A percentile compares a stretch with the other conserved stretches of the same genome.
These are phyloP conservation scores for Megalurothrips usitatus DNA, from an alignment of 2,888 invertebrate genomes.

Conservation along the genomic window DNA sequence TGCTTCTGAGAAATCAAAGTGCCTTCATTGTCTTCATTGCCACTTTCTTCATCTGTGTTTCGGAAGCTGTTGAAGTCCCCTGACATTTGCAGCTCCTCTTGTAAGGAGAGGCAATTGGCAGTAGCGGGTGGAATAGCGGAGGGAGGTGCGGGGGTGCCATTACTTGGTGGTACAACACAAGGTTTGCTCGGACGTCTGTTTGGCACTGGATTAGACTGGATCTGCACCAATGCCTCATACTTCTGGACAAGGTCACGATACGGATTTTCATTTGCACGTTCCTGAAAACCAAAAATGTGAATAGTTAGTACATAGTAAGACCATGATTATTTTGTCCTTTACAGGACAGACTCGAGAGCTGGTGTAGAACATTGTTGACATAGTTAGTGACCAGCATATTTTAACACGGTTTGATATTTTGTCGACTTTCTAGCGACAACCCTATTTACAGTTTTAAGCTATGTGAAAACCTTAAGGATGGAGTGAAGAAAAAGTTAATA, in stretches of 20 bases:
- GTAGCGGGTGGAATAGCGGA: slow-evolving; percentile 32
- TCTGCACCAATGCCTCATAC: slow-evolving; percentile 75
- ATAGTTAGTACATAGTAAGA: no score
- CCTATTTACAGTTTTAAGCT: no score
- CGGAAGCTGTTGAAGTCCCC: slow-evolving; percentile 64
- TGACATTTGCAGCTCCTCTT: slow-evolving; percentile 71
- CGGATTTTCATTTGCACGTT: slow-evolving; percentile 53
- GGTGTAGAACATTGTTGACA: no score
- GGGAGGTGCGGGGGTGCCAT: slow-evolving; percentile 39
- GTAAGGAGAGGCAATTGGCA: slow-evolving; percentile 48
- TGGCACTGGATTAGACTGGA: slow-evolving; percentile 60
- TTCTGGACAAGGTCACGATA: slow-evolving; percentile 79
- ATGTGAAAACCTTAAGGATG: no score
- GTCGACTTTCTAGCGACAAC: no score
- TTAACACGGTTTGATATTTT: no score
- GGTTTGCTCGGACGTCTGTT: slow-evolving; percentile 8
- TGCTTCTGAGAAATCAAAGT: slow-evolving; percentile 30
- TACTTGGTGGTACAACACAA: slow-evolving; percentile 31
- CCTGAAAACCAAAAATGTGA: slow-evolving; percentile 30
- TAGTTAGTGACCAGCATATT: no score
- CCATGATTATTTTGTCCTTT: no score
- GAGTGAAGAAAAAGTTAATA: no score
- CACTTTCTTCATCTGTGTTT: slow-evolving; percentile 36
- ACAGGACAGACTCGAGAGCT: no score
- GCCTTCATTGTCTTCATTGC: slow-evolving; percentile 35